A percentile compares a stretch with the other conserved stretches of the same genome.
Evolutionary conservation across 2,113 vertebrate genomes (phyloP).

Genomic region (Plectropomus leopardus): DNA sequence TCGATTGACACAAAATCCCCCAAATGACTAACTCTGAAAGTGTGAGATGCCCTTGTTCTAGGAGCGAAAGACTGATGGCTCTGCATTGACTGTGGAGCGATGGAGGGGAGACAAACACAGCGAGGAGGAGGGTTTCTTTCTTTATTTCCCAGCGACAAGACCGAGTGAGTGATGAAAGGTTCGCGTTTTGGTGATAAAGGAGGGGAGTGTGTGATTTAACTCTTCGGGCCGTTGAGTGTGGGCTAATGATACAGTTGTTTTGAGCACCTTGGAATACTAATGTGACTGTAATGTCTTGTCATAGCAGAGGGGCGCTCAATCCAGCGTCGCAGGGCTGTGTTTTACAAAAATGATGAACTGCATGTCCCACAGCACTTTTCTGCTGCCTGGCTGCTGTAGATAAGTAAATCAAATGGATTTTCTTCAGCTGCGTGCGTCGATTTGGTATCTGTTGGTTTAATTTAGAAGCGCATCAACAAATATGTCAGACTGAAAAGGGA

Average conservation of each 20-base stretch:
- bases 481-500: constrained; percentile 47
- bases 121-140: constrained; percentile 26
- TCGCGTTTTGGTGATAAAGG: constrained; percentile 66
- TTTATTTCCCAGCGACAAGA: constrained; percentile 50
- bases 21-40: constrained; percentile 61
- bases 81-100: constrained; percentile 27
- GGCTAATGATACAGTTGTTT: constrained; percentile 72
- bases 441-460: constrained; percentile 66
- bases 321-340: constrained; percentile 27
- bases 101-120: constrained; percentile 34
- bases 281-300: constrained; percentile 67
- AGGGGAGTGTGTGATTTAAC: constrained; percentile 52
- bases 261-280: constrained; percentile 72
- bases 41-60: constrained; percentile 65
- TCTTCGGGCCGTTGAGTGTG: constrained; percentile 60
- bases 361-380: constrained; percentile 69
- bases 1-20: constrained; percentile 64
- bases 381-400: constrained; percentile 71
- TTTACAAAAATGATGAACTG: constrained; percentile 52
- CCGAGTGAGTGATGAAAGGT: constrained; percentile 60
- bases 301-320: constrained; percentile 58
- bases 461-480: constrained; percentile 55
- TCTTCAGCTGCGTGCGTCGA: constrained; percentile 52
- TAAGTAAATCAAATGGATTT: constrained; percentile 78
- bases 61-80: constrained; percentile 60